phyloP scores from a whole-genome alignment of 2,888 invertebrate species.

The Acanthosepion esculentum region DNA sequence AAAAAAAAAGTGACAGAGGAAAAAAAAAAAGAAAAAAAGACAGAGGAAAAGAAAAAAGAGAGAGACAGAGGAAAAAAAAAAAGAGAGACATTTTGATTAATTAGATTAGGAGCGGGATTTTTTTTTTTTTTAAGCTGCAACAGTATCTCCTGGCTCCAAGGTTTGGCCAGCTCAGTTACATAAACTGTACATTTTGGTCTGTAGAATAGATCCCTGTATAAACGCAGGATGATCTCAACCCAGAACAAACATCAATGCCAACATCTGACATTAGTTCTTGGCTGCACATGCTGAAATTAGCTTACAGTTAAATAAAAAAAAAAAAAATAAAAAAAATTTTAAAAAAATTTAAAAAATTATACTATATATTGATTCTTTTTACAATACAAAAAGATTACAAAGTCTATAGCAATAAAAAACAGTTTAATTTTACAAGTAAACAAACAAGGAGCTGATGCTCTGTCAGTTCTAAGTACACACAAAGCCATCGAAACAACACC shows the following conservation, averaged over 20 bases:
- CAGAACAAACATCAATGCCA: background rate
- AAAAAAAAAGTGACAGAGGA: too few relatives aligned
- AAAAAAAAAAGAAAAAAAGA: too few relatives aligned
- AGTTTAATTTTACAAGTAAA: slow-evolving; percentile 48
- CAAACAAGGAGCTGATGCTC: slow-evolving; percentile 18
- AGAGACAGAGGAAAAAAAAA: too few relatives aligned
- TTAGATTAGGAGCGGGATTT: background rate
- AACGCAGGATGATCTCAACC: background rate
- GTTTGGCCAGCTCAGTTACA: slow-evolving; percentile 24
- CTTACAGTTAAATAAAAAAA: background rate
- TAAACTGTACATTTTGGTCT: slow-evolving; percentile 25
- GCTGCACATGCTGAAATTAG: slow-evolving; percentile 20
- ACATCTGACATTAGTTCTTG: background rate
- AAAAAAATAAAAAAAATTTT: too few relatives aligned
- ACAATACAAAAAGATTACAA: slow-evolving; percentile 48
- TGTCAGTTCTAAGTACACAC: slow-evolving; percentile 25
- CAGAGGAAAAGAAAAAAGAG: too few relatives aligned
- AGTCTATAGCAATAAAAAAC: slow-evolving; percentile 48
- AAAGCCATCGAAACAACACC: slow-evolving; percentile 34
- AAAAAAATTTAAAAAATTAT: too few relatives aligned
- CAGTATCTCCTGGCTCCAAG: slow-evolving; percentile 22
- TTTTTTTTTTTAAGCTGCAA: background rate
- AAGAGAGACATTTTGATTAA: background rate
- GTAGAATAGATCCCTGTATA: background rate
- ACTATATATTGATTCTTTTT: slow-evolving; percentile 39